Evolutionary conservation across 2,888 invertebrate species (phyloP).

Genomic region (Allygus modestus): DNA sequence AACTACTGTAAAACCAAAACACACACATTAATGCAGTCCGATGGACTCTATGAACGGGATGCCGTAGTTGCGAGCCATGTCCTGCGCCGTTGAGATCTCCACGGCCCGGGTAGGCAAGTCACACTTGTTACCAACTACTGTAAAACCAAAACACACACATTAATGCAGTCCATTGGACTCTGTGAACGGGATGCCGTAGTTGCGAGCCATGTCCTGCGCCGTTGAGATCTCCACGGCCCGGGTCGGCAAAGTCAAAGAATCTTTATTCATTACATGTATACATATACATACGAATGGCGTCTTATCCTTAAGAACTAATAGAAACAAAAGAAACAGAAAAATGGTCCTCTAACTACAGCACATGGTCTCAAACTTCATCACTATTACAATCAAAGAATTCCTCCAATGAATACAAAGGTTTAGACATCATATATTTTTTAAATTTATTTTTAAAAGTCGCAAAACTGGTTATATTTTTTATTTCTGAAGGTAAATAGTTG

Average conservation of each 20-base stretch:
- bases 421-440: no score
- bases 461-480: no score
- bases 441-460: no score
- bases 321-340: no score
- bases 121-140: slow-evolving; percentile 83
- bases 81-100: slow-evolving; percentile 77
- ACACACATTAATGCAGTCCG: slow-evolving; percentile 72
- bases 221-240: slow-evolving; percentile 78
- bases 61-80: slow-evolving; percentile 77
- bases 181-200: slow-evolving; percentile 79
- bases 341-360: no score
- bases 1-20: slow-evolving; percentile 76
- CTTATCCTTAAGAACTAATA: no score
- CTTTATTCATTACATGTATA: no score
- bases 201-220: slow-evolving; percentile 77
- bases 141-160: slow-evolving; percentile 65
- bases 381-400: no score
- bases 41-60: slow-evolving; percentile 81
- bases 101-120: slow-evolving; percentile 80
- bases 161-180: slow-evolving; percentile 74
- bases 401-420: no score
- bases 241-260: slow-evolving; percentile 78
- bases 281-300: no score
- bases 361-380: no score
- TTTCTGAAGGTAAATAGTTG: no score